Conservation (phyloP, 2,113 vertebrate genomes). For the Lophochroa leadbeateri region DNA sequence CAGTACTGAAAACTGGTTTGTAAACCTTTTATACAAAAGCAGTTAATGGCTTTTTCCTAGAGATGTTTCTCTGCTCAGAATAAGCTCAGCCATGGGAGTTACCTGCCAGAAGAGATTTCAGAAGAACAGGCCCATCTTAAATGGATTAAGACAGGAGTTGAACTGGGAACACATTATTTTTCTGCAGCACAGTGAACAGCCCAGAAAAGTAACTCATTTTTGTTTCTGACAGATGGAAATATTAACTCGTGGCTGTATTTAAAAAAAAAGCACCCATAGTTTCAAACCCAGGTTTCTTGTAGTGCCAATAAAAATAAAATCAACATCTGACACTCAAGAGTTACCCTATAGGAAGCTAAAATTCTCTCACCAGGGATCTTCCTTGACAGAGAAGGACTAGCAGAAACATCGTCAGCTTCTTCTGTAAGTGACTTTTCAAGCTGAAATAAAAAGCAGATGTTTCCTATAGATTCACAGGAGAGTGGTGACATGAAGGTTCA, state of each 20-base stretch:
- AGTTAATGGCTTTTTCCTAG: neutral
- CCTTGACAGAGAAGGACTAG: slow-evolving; percentile 43
- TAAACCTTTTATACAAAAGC: neutral
- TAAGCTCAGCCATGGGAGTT: neutral
- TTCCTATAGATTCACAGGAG: neutral
- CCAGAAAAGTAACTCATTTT: slow-evolving; percentile 4
- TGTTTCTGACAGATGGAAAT: neutral
- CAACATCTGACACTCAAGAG: neutral
- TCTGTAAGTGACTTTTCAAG: slow-evolving; percentile 7
- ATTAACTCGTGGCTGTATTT: neutral
- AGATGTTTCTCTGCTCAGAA: neutral
- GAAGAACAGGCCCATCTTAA: neutral
- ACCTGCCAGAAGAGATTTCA: neutral
- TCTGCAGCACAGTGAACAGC: neutral
- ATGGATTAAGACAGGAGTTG: neutral
- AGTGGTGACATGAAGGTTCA: neutral
- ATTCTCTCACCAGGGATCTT: slow-evolving; percentile 72
- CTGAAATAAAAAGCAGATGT: slow-evolving; percentile 42
- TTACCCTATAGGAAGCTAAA: neutral
- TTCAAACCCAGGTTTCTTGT: neutral
- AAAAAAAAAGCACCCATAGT: neutral
- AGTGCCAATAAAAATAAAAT: neutral
- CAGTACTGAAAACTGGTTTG: neutral
- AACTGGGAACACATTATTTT: neutral
- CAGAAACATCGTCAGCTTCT: slow-evolving; percentile 26